Evolutionary conservation across 2,113 vertebrate genomes (phyloP).

Genomic region (Nibea albiflora): DNA sequence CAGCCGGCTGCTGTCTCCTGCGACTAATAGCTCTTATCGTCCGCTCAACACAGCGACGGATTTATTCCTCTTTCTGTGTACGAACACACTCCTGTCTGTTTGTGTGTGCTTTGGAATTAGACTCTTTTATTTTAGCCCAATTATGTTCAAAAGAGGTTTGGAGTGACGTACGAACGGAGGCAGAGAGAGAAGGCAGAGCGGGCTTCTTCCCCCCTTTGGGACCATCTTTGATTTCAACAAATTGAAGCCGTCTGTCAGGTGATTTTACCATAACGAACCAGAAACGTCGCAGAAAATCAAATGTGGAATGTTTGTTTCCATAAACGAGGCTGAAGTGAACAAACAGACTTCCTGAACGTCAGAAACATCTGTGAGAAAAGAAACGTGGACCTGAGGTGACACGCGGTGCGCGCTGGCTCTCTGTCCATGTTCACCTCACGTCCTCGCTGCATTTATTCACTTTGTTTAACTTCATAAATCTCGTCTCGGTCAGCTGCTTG

Average conservation of each 20-base stretch:
- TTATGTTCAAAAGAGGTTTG: neutral
- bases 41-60: constrained; percentile 1
- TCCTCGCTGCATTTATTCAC: too few relatives aligned
- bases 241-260: neutral
- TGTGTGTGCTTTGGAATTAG: constrained; percentile 12
- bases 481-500: too few relatives aligned
- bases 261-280: fast-evolving
- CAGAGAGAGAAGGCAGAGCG: neutral
- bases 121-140: neutral
- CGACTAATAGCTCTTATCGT: constrained; percentile 53
- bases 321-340: neutral
- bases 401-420: too few relatives aligned
- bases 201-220: neutral
- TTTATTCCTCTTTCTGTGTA: constrained; percentile 16
- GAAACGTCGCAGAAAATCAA: neutral
- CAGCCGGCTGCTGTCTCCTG: constrained; percentile 39
- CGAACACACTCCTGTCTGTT: constrained; percentile 11
- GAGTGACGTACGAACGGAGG: neutral
- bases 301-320: constrained; percentile 9
- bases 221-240: neutral
- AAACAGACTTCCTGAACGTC: constrained; percentile 26
- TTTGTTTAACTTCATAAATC: too few relatives aligned
- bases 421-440: too few relatives aligned
- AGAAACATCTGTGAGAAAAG: neutral
- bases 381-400: too few relatives aligned